Percentiles rank a stretch among this genome's conserved stretches.
These are phyloP conservation scores for Rhynchophorus ferrugineus DNA, from an alignment of 1,140 invertebrate species.

Conservation along the genomic window DNA sequence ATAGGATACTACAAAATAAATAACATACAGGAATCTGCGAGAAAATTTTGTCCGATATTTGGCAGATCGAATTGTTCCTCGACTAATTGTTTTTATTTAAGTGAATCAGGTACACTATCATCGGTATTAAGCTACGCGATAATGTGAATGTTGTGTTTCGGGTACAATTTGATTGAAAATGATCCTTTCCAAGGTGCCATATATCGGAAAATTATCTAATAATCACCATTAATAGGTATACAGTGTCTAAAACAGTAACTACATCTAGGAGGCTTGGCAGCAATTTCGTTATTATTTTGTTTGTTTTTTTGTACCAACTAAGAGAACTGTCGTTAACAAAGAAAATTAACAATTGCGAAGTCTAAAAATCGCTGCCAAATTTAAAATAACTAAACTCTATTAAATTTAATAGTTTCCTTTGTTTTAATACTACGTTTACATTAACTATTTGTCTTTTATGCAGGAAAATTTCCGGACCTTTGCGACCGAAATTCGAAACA, in stretches of 20 bases:
- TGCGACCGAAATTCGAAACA: neutral
- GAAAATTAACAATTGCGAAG: neutral
- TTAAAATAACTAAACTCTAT: slow-evolving; percentile 29
- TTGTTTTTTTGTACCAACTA: slow-evolving; percentile 20
- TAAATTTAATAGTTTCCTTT: slow-evolving; percentile 18
- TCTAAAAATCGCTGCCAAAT: slow-evolving; percentile 8
- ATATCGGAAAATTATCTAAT: slow-evolving; percentile 22
- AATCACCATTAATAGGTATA: slow-evolving; percentile 30
- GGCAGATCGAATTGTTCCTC: slow-evolving; percentile 18
- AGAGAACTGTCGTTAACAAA: slow-evolving; percentile 3
- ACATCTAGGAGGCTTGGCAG: slow-evolving; percentile 17
- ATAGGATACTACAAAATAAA: slow-evolving; percentile 34
- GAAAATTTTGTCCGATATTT: slow-evolving; percentile 21
- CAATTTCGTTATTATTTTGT: slow-evolving; percentile 1
- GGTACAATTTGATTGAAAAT: too few species aligned
- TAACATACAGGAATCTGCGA: slow-evolving; percentile 31
- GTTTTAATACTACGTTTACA: slow-evolving; percentile 33
- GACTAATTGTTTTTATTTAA: slow-evolving; percentile 1
- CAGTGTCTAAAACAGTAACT: slow-evolving; percentile 32
- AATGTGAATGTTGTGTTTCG: too few species aligned
- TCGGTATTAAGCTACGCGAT: too few species aligned
- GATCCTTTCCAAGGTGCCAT: slow-evolving; percentile 4
- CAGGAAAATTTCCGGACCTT: slow-evolving; percentile 11
- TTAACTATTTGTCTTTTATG: slow-evolving; percentile 39
- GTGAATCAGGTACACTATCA: neutral